These are phyloP conservation scores for Heterochromis multidens DNA, from an alignment of 2,113 vertebrate species.

Conservation along the genomic window DNA sequence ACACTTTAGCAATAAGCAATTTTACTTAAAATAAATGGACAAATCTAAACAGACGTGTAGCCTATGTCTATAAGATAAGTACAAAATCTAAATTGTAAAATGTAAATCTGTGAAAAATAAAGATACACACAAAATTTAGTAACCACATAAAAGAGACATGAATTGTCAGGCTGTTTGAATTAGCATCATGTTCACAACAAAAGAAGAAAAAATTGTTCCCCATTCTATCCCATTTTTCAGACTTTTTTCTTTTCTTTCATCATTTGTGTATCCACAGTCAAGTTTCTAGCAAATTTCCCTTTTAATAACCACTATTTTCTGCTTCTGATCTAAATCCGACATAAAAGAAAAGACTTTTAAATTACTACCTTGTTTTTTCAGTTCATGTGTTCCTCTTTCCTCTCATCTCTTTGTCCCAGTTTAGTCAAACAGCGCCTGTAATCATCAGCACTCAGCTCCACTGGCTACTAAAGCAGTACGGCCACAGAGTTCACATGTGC, in stretches of 20 bases:
- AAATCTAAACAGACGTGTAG: not conserved
- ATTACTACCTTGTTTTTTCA: conserved; percentile 18
- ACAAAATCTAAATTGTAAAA: not conserved
- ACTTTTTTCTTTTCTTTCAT: not conserved
- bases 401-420: conserved; percentile 50
- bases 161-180: not conserved
- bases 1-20: too few relatives aligned
- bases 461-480: not conserved
- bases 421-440: conserved; percentile 33
- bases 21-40: not conserved
- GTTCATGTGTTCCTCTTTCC: not conserved
- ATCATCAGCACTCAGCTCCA: conserved; percentile 18
- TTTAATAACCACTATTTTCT: not conserved
- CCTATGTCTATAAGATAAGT: not conserved
- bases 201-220: not conserved
- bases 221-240: not conserved
- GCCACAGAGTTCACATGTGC: not conserved
- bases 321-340: conserved; percentile 24
- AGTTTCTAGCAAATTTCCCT: not conserved
- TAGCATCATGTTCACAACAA: not conserved
- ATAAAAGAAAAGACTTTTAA: conserved; percentile 10
- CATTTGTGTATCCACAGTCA: not conserved
- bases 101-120: not conserved
- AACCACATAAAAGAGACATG: not conserved
- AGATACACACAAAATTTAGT: not conserved